phyloP scores from a whole-genome alignment of 2,797 vertebrate species.

The Lerista edwardsae region DNA sequence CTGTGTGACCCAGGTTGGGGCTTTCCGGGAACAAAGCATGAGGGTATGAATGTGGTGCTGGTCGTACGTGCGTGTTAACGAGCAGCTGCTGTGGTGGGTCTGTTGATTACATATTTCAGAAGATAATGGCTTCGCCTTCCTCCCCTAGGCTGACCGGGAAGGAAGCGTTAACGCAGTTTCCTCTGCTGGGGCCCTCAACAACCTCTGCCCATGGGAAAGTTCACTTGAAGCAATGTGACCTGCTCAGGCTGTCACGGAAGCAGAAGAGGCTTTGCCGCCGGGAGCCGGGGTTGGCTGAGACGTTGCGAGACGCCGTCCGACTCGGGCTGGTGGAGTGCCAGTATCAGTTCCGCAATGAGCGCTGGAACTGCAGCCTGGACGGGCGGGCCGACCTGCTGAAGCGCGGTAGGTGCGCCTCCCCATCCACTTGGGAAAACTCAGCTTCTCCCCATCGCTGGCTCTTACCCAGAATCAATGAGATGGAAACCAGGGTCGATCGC shows the following conservation, averaged over 20 bases:
- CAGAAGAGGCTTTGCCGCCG: slow-evolving; percentile 93
- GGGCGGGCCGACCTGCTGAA: slow-evolving; percentile 92
- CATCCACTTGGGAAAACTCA: not conserved
- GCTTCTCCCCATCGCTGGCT: too few species aligned
- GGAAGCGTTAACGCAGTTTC: slow-evolving; percentile 88
- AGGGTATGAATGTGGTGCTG: not conserved
- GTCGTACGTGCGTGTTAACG: not conserved
- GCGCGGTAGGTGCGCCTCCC: slow-evolving; percentile 81
- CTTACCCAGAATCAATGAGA: not conserved
- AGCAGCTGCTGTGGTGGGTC: not conserved
- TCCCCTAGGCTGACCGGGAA: slow-evolving; percentile 88
- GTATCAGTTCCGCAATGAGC: slow-evolving; percentile 93
- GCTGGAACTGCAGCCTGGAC: slow-evolving; percentile 98
- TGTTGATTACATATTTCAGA: not conserved
- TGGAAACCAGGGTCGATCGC: not conserved
- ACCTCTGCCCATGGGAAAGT: slow-evolving; percentile 75
- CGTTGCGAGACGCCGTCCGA: slow-evolving; percentile 90
- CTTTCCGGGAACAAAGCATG: too few species aligned
- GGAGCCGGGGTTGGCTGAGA: slow-evolving; percentile 94
- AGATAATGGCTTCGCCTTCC: fast-evolving
- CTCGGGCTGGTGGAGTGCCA: slow-evolving; percentile 93
- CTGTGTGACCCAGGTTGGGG: not conserved
- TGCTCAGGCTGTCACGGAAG: slow-evolving; percentile 88
- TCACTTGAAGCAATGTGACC: slow-evolving; percentile 95
- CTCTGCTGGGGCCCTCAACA: slow-evolving; percentile 72